Evolutionary conservation across 2,797 vertebrate species (phyloP), one percentile per base, ranked within the genome.

Genomic region (Pitangus sulphuratus): DNA sequence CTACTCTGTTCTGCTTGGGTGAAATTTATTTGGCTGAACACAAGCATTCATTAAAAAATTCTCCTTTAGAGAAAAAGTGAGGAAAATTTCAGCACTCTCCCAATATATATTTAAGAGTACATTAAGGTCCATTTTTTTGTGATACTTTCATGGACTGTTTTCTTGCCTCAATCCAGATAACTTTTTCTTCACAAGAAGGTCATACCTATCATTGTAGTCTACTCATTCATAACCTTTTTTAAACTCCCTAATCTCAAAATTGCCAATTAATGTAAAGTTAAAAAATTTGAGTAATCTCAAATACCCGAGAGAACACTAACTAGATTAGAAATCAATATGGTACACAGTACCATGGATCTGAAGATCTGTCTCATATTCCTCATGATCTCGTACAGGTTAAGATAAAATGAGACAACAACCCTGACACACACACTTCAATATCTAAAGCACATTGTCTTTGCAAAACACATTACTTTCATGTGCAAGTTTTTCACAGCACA

Each of bases 191-290:
- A 26, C 25, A 42, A 33, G 21, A 11, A 35, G 3, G 4, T 76
- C 19, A 31, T 37, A 44, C 8, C 7, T 84, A 25, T 56, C 12
- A 42, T 14, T 87, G n/a, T 8, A 48, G 20, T 30, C 30, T 8
- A 24, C 8, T 26, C 6, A 54, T 42, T 91, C 4, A 19, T 40
- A 86, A 61, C 2, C 2, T 28, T 61, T 84, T 48, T 70, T 37
- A 47, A 16, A 44, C 0, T 9, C 6, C 7, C 0, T 7, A 76
- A 28, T n/a, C 6, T 11, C 9, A 15, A 30, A 64, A 39, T 12
- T 58, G 8, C 42, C n/a, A 15, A 15, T 33, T 33, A 39, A 79
- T 4, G 28, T 11, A 51, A 35, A 28, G 5, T 26, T 12, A 6
- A 28, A 78, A 87, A 28, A 40, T 2, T 0, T 66, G 15, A 69